These are phyloP conservation scores for Grapholita molesta DNA, from an alignment of 1,140 invertebrate species.

Conservation along the genomic window DNA sequence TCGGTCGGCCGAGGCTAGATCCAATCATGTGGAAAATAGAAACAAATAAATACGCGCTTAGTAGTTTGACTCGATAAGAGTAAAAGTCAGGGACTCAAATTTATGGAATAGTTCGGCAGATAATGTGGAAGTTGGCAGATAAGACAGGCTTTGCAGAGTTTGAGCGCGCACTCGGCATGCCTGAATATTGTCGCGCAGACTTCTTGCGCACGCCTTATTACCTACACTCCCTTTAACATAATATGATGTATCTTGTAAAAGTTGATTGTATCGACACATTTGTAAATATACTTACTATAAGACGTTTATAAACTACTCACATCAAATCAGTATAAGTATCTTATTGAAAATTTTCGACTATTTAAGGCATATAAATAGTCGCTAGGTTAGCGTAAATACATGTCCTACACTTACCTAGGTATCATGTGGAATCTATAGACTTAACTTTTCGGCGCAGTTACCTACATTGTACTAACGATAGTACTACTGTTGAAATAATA, in stretches of 20 bases:
- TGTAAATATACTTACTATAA: too few relatives aligned
- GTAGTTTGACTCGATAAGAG: conserved; percentile 70
- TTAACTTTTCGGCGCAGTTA: too few relatives aligned
- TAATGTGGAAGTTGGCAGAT: conserved; percentile 70
- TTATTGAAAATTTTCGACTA: too few relatives aligned
- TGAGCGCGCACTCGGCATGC: conserved; percentile 32
- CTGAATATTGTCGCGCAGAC: conserved; percentile 44
- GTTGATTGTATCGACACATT: not conserved
- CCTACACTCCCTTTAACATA: not conserved
- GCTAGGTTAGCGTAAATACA: too few relatives aligned
- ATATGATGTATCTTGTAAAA: not conserved
- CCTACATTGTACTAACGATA: too few relatives aligned
- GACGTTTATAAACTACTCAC: too few relatives aligned
- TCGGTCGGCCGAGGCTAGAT: not conserved
- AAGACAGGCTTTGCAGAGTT: conserved; percentile 52
- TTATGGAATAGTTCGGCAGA: conserved; percentile 61
- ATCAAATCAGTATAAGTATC: too few relatives aligned
- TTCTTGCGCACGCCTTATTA: conserved; percentile 34
- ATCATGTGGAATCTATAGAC: too few relatives aligned
- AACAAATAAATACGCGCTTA: conserved; percentile 73
- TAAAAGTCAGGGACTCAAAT: conserved; percentile 56
- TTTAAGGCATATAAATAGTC: too few relatives aligned
- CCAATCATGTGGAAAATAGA: conserved; percentile 69
- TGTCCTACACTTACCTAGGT: too few relatives aligned
- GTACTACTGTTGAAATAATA: too few relatives aligned